Evolutionary conservation across 2,113 vertebrate genomes (phyloP).

Genomic region (Chaetops frenatus): DNA sequence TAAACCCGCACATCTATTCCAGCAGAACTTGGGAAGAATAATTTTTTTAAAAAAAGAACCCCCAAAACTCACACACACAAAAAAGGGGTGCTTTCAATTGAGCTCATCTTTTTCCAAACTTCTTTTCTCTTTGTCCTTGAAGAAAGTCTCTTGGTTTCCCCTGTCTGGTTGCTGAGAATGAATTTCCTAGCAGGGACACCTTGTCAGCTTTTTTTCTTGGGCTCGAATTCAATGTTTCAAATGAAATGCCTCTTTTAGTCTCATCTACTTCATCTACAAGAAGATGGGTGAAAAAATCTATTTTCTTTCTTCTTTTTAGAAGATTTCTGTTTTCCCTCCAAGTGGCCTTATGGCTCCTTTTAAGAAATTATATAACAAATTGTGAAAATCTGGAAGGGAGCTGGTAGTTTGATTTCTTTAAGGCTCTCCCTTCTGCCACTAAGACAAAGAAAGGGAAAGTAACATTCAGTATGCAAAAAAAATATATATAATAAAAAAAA

Average conservation of each 20-base stretch:
- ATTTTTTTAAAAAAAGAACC: neutral
- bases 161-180: neutral
- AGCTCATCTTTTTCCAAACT: slow-evolving; percentile 15
- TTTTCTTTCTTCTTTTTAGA: slow-evolving; percentile 53
- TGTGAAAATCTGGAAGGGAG: slow-evolving; percentile 35
- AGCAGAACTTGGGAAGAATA: neutral
- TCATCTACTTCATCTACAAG: slow-evolving; percentile 29
- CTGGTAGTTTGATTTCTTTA: slow-evolving; percentile 40
- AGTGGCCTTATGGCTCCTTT: slow-evolving; percentile 44
- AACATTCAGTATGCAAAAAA: neutral
- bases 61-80: neutral
- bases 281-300: neutral
- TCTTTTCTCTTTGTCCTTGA: slow-evolving; percentile 26
- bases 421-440: slow-evolving; percentile 31
- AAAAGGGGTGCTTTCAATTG: neutral
- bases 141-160: neutral
- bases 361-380: slow-evolving; percentile 51
- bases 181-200: slow-evolving; percentile 11
- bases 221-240: slow-evolving; percentile 28
- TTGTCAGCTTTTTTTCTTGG: slow-evolving; percentile 24
- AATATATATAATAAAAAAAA: neutral
- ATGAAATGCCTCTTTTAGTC: slow-evolving; percentile 47
- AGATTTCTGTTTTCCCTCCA: neutral
- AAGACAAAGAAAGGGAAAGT: slow-evolving; percentile 49
- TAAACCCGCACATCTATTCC: neutral